A percentile compares a stretch with the other conserved stretches of the same genome.
These are phyloP conservation scores for Trachythela sp. DNA, from an alignment of 64 coral and sea anemone species.

Conservation along the genomic window DNA sequence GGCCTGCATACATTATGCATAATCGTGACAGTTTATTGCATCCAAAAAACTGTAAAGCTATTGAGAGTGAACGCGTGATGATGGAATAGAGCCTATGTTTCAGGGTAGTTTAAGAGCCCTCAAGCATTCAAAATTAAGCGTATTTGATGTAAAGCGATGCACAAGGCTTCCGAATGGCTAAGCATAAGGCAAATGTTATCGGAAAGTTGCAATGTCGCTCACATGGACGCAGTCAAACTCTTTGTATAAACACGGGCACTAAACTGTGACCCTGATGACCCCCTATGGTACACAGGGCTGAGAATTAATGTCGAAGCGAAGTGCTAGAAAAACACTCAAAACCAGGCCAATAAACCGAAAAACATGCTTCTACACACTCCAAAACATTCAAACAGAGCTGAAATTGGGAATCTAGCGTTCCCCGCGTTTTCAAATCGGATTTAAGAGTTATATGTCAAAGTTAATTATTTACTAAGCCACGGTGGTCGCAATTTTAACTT, in stretches of 20 bases:
- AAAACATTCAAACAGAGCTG: background rate
- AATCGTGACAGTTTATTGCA: background rate
- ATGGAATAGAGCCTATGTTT: background rate
- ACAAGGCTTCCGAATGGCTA: background rate
- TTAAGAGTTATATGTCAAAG: background rate
- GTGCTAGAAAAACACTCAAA: background rate
- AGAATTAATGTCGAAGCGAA: background rate
- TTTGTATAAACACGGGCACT: background rate
- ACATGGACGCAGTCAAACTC: background rate
- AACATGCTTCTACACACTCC: background rate
- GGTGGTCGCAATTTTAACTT: background rate
- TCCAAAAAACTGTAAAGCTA: background rate
- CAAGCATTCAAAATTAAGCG: background rate
- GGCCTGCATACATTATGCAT: background rate
- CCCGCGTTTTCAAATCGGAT: background rate
- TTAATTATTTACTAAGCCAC: background rate
- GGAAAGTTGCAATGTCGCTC: background rate
- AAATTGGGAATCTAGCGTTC: background rate
- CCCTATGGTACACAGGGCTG: background rate
- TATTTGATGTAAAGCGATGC: background rate
- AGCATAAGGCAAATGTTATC: constrained; percentile 3
- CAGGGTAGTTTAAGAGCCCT: background rate
- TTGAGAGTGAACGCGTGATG: background rate
- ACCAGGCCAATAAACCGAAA: background rate
- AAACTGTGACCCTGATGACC: background rate